Conservation (phyloP, 2,797 vertebrate species). For the Anguilla marmorata region DNA sequence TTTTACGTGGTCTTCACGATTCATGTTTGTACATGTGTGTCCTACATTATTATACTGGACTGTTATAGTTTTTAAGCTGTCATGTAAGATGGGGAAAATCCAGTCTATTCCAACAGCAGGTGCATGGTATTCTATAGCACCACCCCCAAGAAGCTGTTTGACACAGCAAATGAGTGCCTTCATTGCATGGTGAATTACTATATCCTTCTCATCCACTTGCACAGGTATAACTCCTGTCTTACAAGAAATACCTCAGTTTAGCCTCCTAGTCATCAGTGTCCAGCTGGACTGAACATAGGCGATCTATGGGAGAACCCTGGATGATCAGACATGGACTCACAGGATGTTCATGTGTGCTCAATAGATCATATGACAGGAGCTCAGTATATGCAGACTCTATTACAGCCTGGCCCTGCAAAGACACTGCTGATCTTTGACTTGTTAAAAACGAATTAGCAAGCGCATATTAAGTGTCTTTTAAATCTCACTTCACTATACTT, state of each 20-base stretch:
- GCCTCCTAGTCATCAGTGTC: not conserved
- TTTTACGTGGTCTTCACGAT: not conserved
- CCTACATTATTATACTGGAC: not conserved
- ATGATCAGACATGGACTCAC: not conserved
- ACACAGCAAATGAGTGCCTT: not conserved
- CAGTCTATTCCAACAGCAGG: not conserved
- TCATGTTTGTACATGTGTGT: not conserved
- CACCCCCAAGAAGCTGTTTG: not conserved
- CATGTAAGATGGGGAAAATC: not conserved
- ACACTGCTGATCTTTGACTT: slow-evolving; percentile 11
- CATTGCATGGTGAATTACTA: not conserved
- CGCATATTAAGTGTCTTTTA: not conserved
- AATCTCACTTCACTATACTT: slow-evolving; percentile 18
- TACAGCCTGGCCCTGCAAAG: not conserved
- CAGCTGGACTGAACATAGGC: not conserved
- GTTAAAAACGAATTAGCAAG: slow-evolving; percentile 12
- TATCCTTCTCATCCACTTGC: not conserved
- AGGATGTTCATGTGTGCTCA: slow-evolving; percentile 1
- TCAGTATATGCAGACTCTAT: not conserved
- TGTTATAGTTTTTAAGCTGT: not conserved
- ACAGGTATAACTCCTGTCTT: not conserved
- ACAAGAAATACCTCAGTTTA: not conserved
- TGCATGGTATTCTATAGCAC: not conserved
- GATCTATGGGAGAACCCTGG: not conserved
- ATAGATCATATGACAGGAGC: not conserved